Evolutionary conservation across 2,797 vertebrate species (phyloP).

Genomic region (Tiaroga cobitis): DNA sequence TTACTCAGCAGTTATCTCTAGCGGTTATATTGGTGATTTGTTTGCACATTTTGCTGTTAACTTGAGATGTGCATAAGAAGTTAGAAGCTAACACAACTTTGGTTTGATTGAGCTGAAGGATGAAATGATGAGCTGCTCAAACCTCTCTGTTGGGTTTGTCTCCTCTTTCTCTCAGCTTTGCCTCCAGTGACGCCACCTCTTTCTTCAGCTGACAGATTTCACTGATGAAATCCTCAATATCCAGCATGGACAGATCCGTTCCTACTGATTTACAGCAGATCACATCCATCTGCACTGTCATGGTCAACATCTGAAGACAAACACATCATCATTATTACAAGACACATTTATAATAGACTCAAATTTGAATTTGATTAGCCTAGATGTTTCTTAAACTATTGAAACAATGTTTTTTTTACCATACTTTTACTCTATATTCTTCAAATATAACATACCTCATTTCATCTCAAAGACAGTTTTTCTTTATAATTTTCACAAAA

Average conservation of each 20-base stretch:
- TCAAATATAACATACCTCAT: too few species aligned
- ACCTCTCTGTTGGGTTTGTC: background rate
- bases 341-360: background rate
- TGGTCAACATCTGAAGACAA: background rate
- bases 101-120: background rate
- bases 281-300: background rate
- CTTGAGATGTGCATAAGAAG: too few species aligned
- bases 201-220: background rate
- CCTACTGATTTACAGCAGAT: slow-evolving; percentile 15
- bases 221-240: slow-evolving; percentile 37
- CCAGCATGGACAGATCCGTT: slow-evolving; percentile 49
- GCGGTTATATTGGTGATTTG: too few species aligned
- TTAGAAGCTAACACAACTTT: too few species aligned
- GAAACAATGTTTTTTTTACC: too few species aligned
- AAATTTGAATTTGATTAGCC: background rate
- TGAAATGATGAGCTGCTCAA: background rate
- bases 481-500: too few species aligned
- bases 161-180: slow-evolving; percentile 5
- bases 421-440: too few species aligned
- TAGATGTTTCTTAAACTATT: too few species aligned
- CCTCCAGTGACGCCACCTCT: too few species aligned
- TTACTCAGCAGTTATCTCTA: too few species aligned
- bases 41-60: too few species aligned
- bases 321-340: background rate
- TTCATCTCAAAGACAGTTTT: too few species aligned